These are phyloP conservation scores for Caretta caretta DNA, from an alignment of 2,113 vertebrate genomes.

Conservation along the genomic window DNA sequence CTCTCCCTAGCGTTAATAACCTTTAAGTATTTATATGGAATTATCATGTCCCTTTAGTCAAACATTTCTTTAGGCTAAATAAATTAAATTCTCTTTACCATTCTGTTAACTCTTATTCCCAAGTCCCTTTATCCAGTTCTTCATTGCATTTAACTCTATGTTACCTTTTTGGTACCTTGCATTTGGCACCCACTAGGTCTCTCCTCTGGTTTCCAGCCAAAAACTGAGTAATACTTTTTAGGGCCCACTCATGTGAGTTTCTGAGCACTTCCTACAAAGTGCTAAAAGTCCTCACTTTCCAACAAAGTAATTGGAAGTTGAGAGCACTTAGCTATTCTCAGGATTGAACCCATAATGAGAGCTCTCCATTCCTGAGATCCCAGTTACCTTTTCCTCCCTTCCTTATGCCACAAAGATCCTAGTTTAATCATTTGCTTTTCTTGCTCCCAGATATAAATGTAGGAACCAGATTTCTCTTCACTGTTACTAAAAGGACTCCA, in stretches of 20 bases:
- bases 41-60: neutral
- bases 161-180: accelerated
- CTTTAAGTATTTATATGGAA: neutral
- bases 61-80: neutral
- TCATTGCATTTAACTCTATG: neutral
- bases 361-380: accelerated
- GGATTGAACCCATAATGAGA: neutral
- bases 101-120: neutral
- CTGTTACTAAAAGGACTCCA: neutral
- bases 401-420: neutral
- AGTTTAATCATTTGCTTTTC: neutral
- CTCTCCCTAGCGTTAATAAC: neutral
- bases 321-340: neutral
- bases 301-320: neutral
- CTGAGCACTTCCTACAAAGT: neutral
- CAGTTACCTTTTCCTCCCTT: neutral
- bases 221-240: neutral
- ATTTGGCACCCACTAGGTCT: neutral
- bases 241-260: neutral
- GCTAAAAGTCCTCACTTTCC: accelerated
- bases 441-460: neutral
- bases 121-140: neutral
- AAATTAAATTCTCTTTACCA: neutral
- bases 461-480: neutral
- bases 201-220: neutral